Conservation (phyloP, 2,797 vertebrate species). For the Crossoptilon crossoptilon region DNA sequence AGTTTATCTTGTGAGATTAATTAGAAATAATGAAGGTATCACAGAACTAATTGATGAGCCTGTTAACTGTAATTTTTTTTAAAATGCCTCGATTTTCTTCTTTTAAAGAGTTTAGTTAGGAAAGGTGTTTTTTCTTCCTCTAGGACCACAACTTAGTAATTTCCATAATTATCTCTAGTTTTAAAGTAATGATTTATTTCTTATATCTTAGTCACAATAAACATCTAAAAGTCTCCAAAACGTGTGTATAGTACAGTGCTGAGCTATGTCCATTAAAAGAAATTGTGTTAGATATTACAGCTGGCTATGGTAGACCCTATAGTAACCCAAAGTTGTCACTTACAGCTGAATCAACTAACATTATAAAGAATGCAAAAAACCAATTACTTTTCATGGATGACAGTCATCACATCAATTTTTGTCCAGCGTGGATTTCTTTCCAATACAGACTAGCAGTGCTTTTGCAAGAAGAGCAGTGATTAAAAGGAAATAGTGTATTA, state of each 20-base stretch:
- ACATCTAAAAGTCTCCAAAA: neutral
- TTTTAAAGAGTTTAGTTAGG: neutral
- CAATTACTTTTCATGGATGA: neutral
- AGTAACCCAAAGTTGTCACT: neutral
- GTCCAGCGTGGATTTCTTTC: neutral
- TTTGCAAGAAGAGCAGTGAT: neutral
- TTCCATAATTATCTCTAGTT: neutral
- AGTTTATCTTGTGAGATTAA: neutral
- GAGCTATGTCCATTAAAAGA: neutral
- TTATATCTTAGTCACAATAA: neutral
- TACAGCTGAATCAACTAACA: neutral
- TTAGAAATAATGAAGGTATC: neutral
- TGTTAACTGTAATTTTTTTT: neutral
- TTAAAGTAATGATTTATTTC: neutral
- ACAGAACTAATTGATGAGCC: neutral
- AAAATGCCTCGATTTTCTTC: neutral
- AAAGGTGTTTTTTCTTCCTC: neutral
- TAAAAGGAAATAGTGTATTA: neutral
- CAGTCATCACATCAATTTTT: neutral
- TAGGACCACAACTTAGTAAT: neutral
- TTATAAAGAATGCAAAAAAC: neutral
- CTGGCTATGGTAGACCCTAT: neutral
- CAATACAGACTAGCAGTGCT: neutral
- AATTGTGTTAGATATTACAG: neutral
- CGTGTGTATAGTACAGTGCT: neutral